Evolutionary conservation across 2,113 vertebrate genomes (phyloP).

Genomic region (Petroica traversi): DNA sequence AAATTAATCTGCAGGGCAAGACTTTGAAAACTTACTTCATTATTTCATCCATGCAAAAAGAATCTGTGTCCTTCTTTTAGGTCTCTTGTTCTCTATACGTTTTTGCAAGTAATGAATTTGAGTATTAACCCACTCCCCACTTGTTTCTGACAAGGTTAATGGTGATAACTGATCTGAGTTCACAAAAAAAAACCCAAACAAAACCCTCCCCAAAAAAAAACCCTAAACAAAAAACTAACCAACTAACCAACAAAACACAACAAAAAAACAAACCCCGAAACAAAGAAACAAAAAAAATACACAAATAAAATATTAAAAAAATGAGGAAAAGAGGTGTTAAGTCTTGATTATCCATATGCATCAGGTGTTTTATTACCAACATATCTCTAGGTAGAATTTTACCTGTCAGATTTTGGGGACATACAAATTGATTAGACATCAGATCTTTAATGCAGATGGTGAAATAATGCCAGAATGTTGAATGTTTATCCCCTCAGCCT

Average conservation of each 20-base stretch:
- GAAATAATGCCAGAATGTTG: constrained; percentile 38
- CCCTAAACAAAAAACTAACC: too few species aligned
- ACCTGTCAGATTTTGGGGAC: constrained; percentile 8
- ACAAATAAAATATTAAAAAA: background rate
- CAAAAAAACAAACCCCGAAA: too few species aligned
- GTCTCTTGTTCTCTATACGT: background rate
- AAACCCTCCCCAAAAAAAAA: too few species aligned
- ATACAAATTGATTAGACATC: constrained; percentile 25
- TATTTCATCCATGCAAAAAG: background rate
- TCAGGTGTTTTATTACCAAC: background rate
- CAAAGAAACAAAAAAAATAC: background rate
- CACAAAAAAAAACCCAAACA: too few species aligned
- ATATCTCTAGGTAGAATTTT: constrained; percentile 6
- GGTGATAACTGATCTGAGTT: background rate
- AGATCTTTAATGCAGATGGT: constrained; percentile 13
- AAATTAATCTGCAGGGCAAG: background rate
- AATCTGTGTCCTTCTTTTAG: background rate
- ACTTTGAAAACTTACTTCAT: background rate
- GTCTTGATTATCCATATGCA: background rate
- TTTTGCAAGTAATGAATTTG: background rate
- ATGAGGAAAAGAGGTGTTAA: background rate
- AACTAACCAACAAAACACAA: too few species aligned
- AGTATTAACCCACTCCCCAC: background rate
- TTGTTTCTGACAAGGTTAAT: background rate
- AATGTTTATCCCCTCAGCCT: background rate